phyloP scores from a whole-genome alignment of 2,797 vertebrate genomes.

The Tauraco hartlaubi region DNA sequence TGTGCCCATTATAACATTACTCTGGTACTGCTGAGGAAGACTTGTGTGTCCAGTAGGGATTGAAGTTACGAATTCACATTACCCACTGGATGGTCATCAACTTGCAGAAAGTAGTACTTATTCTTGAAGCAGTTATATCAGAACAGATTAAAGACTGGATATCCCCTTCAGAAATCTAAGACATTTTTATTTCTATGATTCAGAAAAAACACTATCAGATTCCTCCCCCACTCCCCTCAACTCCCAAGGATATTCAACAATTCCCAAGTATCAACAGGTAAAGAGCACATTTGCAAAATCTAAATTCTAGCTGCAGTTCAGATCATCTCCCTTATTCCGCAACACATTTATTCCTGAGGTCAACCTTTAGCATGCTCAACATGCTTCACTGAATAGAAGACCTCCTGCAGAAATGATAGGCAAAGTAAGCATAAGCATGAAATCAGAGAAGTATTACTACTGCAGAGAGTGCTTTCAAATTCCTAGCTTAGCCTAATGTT shows the following conservation, averaged over 20 bases:
- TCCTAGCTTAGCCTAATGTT: background rate
- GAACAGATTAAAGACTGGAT: background rate
- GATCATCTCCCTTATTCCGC: background rate
- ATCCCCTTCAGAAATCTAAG: background rate
- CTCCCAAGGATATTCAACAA: too few relatives aligned
- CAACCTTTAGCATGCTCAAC: background rate
- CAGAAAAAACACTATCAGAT: background rate
- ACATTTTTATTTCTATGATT: background rate
- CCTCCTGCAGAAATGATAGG: background rate
- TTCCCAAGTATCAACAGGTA: background rate
- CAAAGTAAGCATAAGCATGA: background rate
- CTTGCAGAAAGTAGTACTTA: background rate
- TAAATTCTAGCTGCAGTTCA: background rate
- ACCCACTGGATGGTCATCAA: background rate
- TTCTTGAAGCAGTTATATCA: background rate
- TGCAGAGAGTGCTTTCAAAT: background rate
- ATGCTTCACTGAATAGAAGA: background rate
- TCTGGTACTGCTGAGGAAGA: background rate
- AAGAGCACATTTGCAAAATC: background rate
- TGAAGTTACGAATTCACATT: background rate
- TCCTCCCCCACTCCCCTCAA: too few relatives aligned
- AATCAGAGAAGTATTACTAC: background rate
- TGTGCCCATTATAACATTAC: background rate
- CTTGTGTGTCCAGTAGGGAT: background rate
- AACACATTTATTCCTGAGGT: background rate